Base-by-base conservation (phyloP, 2,113 vertebrate genomes). In the Alouatta palliata region DNA sequence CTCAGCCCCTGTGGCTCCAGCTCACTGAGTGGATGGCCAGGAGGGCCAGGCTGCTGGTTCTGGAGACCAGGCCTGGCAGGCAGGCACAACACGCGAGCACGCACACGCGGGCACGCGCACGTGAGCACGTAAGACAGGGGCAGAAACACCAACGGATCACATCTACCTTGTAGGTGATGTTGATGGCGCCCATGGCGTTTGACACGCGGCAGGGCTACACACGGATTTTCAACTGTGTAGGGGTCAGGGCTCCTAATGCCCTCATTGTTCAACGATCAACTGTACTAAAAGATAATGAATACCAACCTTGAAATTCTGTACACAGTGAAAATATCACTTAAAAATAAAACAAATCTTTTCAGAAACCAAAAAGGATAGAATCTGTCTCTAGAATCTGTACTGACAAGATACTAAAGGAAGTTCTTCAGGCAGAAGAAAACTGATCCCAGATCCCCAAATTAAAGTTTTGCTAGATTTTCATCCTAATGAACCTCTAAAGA, bases 91-190 rank as follows among this genome's bases (percentile, higher is more conserved):
- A 73, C 6, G 54, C 27, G 94, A 23, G 68, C 47, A 90, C 54
- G 88, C 77, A 86, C 4, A 52, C 14, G 16, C 14, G 47, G 14
- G 47, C 47, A 49, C 13, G 49, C 49, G 14, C 3, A 49, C 47
- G 47, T 12, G 12, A 13, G 47, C 47, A 49, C 11, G 47, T 0
- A 49, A 95, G 30, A 87, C 91, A 88, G 97, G 98, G 1, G 77
- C 97, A 98, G 98, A 98, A 98, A 99, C 99, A 99, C 98, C 98
- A 98, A 52, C 52, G 52, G 52, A 52, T 52, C 52, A 52, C 16
- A 52, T 52, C 16, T 52, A 17, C 16, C 52, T 52, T 52, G 52
- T 52, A 52, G 52, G 52, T 52, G 52, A 16, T 52, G 14, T 16
- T 52, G 52, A 17, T 52, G 16, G 52, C 16, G 5, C 52, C 52